These are phyloP conservation scores for Macquaria ambigua DNA, from an alignment of 2,113 vertebrate species.

Conservation along the genomic window DNA sequence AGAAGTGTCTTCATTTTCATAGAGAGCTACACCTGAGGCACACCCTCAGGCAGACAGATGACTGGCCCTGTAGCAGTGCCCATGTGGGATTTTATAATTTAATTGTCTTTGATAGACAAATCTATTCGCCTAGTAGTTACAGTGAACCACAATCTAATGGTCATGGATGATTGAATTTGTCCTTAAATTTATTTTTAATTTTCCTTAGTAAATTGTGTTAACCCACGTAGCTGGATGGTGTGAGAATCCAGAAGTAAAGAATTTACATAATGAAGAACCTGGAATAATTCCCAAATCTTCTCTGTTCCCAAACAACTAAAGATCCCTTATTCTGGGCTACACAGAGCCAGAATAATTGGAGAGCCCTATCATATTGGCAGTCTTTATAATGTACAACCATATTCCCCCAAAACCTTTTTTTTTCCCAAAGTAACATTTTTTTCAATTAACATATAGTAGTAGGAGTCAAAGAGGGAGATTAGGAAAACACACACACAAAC, in stretches of 20 bases:
- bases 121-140: conserved; percentile 51
- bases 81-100: conserved; percentile 23
- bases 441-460: background rate
- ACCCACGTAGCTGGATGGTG: conserved; percentile 2
- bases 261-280: background rate
- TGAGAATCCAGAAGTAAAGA: background rate
- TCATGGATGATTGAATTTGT: conserved; percentile 41
- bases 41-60: conserved; percentile 62
- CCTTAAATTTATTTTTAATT: too few species aligned
- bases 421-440: background rate
- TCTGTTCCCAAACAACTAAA: background rate
- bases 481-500: conserved; percentile 19
- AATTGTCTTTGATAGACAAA: conserved; percentile 52
- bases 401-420: background rate
- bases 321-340: background rate
- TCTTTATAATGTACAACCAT: conserved; percentile 3
- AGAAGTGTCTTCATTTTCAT: conserved; percentile 41
- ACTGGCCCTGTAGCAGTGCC: conserved; percentile 24
- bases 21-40: conserved; percentile 56
- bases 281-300: background rate
- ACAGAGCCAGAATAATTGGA: background rate
- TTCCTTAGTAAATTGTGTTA: too few species aligned
- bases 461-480: conserved; percentile 34
- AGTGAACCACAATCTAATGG: conserved; percentile 31
- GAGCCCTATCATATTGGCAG: background rate